Evolutionary conservation across 2,113 vertebrate species (phyloP).

Genomic region (Notiomystis cincta): DNA sequence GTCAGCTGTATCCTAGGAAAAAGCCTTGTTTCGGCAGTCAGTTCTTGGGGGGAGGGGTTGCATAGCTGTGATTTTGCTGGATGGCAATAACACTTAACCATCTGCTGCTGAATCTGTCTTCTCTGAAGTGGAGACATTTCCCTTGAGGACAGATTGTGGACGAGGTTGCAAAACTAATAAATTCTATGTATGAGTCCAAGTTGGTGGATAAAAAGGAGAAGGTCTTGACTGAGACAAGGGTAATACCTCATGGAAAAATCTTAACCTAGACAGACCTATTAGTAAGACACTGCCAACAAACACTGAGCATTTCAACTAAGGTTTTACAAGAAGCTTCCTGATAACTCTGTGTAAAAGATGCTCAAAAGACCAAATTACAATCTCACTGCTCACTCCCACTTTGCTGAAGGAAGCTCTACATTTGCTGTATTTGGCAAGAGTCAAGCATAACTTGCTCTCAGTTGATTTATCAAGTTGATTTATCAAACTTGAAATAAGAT

Average conservation of each 20-base stretch:
- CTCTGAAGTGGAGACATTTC: background rate
- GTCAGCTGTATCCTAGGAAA: background rate
- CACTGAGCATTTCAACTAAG: background rate
- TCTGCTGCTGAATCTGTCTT: background rate
- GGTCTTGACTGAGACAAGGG: background rate
- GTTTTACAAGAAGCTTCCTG: background rate
- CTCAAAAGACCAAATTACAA: background rate
- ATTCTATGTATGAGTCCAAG: background rate
- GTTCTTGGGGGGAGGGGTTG: accelerated
- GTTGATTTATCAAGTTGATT: background rate
- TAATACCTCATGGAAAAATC: background rate
- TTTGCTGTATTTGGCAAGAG: background rate
- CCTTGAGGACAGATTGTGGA: background rate
- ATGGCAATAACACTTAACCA: background rate
- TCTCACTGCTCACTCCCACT: background rate
- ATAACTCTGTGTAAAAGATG: background rate
- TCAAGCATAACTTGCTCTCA: background rate
- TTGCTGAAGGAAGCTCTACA: background rate
- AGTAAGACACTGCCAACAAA: background rate
- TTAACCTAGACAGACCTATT: background rate
- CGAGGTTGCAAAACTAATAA: background rate
- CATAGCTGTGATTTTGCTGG: background rate
- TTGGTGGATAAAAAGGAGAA: background rate
- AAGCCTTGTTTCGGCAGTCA: background rate
- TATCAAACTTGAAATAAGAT: background rate